Evolutionary conservation across 2,888 invertebrate species (phyloP).

Genomic region (Platycheirus rosarum): DNA sequence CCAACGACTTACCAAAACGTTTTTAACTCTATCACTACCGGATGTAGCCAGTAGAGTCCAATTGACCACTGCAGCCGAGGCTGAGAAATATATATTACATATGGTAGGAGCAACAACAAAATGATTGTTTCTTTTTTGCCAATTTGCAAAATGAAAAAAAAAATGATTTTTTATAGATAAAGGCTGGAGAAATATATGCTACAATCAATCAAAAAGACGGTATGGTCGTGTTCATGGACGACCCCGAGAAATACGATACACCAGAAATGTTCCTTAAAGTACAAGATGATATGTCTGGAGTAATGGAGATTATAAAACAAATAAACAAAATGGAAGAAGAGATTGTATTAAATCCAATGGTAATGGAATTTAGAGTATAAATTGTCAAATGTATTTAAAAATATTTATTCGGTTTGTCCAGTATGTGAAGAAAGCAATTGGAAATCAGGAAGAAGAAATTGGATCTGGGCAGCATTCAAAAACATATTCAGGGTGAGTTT

Average conservation of each 20-base stretch:
- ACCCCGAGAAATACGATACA: slow-evolving; percentile 96
- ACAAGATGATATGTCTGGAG: slow-evolving; percentile 92
- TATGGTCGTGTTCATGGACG: slow-evolving; percentile 98
- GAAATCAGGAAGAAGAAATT: slow-evolving; percentile 85
- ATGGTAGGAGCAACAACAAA: slow-evolving; percentile 90
- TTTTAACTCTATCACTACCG: slow-evolving; percentile 88
- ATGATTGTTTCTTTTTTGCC: too few relatives aligned
- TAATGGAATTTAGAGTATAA: slow-evolving; percentile 75
- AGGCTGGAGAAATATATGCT: slow-evolving; percentile 97
- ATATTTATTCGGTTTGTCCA: slow-evolving; percentile 76
- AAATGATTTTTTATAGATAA: slow-evolving; percentile 87
- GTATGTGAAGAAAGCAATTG: slow-evolving; percentile 86
- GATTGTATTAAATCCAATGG: slow-evolving; percentile 94
- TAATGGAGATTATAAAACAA: slow-evolving; percentile 94
- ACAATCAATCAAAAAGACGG: slow-evolving; percentile 98
- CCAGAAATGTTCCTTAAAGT: slow-evolving; percentile 93
- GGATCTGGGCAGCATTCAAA: slow-evolving; percentile 81
- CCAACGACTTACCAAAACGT: slow-evolving; percentile 94
- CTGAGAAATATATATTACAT: slow-evolving; percentile 95
- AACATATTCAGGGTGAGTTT: slow-evolving; percentile 80
- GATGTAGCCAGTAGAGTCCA: slow-evolving; percentile 92
- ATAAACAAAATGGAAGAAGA: slow-evolving; percentile 97
- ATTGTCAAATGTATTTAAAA: slow-evolving; percentile 47
- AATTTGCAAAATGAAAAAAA: too few relatives aligned
- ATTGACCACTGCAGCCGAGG: slow-evolving; percentile 91